Evolutionary conservation across 64 coral and sea anemone genomes (phyloP).

Genomic region (Montipora sp.): DNA sequence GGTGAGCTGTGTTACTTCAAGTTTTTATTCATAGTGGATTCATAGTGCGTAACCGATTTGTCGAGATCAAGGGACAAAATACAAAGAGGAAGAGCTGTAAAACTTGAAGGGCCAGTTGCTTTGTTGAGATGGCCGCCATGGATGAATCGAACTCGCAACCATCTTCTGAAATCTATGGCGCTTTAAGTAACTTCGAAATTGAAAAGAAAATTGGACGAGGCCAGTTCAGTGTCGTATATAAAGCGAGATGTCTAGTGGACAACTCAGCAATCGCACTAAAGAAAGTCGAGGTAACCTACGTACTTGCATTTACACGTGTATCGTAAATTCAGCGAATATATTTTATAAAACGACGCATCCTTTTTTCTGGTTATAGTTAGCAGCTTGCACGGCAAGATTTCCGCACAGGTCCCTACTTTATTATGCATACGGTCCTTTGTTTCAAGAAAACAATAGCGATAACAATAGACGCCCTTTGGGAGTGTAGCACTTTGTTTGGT

Average conservation of each 20-base stretch:
- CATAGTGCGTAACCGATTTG: background rate
- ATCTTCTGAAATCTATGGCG: background rate
- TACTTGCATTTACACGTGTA: too few relatives aligned
- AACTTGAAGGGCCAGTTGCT: background rate
- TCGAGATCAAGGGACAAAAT: background rate
- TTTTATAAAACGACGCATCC: too few relatives aligned
- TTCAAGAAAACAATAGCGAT: too few relatives aligned
- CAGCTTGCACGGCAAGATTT: too few relatives aligned
- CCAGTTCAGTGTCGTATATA: constrained; percentile 98
- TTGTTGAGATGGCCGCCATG: constrained; percentile 35
- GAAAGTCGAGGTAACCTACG: constrained; percentile 90
- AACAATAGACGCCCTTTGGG: too few relatives aligned
- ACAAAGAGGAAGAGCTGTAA: background rate
- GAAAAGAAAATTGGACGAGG: constrained; percentile 98
- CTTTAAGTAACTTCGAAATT: constrained; percentile 75
- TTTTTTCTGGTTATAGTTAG: too few relatives aligned
- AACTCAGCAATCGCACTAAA: constrained; percentile 87
- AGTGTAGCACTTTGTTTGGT: too few relatives aligned
- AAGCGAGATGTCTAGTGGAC: constrained; percentile 67
- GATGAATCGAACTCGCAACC: background rate
- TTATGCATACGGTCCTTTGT: too few relatives aligned
- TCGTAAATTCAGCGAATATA: too few relatives aligned
- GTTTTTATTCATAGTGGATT: background rate
- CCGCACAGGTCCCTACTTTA: too few relatives aligned
- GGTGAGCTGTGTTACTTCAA: too few relatives aligned